Conservation (phyloP, 2,888 invertebrate species). For the Microdon myrmicae region DNA sequence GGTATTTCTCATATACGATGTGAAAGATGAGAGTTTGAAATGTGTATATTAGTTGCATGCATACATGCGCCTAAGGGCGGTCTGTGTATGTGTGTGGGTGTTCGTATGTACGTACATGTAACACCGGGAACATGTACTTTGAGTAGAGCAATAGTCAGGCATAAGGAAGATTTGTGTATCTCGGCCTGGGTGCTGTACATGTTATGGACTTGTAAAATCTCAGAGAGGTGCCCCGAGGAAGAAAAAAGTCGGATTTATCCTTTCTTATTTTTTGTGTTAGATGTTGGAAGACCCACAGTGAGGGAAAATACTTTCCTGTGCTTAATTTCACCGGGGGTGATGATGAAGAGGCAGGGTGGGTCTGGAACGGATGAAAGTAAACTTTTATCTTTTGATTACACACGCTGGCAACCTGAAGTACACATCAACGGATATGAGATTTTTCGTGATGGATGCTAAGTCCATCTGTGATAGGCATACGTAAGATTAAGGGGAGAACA, state of each 20-base stretch:
- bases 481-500: conserved; percentile 48
- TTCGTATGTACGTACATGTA: conserved; percentile 2
- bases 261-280: too few species aligned
- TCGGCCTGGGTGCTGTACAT: conserved; percentile 33
- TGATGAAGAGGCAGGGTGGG: conserved; percentile 3
- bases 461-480: conserved; percentile 52
- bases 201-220: conserved; percentile 49
- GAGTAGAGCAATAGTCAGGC: conserved; percentile 3
- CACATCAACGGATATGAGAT: conserved; percentile 53
- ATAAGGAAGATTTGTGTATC: conserved; percentile 35
- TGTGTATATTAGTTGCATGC: conserved; percentile 43
- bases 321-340: conserved; percentile 40
- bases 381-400: conserved; percentile 53
- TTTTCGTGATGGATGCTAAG: conserved; percentile 52
- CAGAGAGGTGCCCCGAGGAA: conserved; percentile 49
- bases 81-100: too few species aligned
- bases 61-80: too few species aligned
- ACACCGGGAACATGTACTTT: conserved; percentile 13
- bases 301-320: conserved; percentile 46
- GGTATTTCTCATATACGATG: conserved; percentile 34
- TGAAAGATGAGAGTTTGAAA: conserved; percentile 47
- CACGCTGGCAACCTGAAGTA: conserved; percentile 42
- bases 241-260: conserved; percentile 45
- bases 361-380: conserved; percentile 29
- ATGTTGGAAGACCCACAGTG: conserved; percentile 25